These are phyloP conservation scores for Cephus cinctus DNA, from an alignment of 1,140 invertebrate genomes.

Conservation along the genomic window DNA sequence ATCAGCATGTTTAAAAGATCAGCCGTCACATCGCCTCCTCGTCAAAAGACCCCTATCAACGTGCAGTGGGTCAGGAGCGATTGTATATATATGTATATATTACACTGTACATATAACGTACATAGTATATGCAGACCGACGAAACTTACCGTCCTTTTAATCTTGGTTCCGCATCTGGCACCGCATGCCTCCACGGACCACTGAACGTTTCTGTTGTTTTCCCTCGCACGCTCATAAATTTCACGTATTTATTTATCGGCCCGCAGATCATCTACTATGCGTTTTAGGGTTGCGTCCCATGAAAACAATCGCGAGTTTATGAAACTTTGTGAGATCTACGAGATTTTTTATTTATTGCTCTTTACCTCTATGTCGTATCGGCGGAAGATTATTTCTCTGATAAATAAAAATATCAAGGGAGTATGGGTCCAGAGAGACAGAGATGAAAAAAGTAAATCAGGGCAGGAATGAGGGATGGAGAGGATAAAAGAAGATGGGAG, in stretches of 20 bases:
- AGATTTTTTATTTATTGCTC: too few relatives aligned
- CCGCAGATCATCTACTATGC: conserved; percentile 2
- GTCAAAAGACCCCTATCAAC: conserved; percentile 23
- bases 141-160: conserved; percentile 21
- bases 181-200: conserved; percentile 17
- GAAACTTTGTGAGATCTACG: too few relatives aligned
- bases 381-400: too few relatives aligned
- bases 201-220: conserved; percentile 27
- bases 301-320: too few relatives aligned
- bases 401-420: conserved; percentile 10
- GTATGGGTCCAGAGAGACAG: conserved; percentile 8
- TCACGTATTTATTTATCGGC: conserved; percentile 15
- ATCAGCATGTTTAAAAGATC: conserved; percentile 22
- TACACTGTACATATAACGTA: conserved; percentile 1
- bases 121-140: not conserved
- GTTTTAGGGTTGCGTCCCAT: not conserved
- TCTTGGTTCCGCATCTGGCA: conserved; percentile 29
- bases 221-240: conserved; percentile 31
- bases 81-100: conserved; percentile 22
- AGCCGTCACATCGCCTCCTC: conserved; percentile 18
- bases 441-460: conserved; percentile 4
- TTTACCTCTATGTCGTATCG: too few relatives aligned
- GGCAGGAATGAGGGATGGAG: not conserved
- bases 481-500: conserved; percentile 1
- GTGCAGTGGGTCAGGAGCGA: conserved; percentile 25